Evolutionary conservation across 2,113 vertebrate genomes (phyloP).

Genomic region (Ardeotis arabs): DNA sequence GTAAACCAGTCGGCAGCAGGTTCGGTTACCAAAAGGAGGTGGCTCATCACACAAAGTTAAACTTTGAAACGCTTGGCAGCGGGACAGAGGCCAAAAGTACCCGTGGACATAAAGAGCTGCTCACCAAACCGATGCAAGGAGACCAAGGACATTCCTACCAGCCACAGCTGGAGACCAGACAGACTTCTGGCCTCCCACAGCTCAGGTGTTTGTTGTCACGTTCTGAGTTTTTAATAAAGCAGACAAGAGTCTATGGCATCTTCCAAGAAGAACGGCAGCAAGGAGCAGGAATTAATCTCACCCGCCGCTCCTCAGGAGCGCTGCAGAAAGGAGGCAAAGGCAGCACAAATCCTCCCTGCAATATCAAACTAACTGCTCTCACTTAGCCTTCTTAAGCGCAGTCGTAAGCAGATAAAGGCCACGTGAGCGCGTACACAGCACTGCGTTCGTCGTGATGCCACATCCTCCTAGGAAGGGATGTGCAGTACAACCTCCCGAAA

Average conservation of each 20-base stretch:
- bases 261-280: background rate
- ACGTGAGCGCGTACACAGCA: fast-evolving
- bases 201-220: background rate
- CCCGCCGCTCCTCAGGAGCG: fast-evolving
- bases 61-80: background rate
- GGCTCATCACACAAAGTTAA: background rate
- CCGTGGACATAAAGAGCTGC: background rate
- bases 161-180: background rate
- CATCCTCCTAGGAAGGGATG: background rate
- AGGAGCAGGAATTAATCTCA: background rate
- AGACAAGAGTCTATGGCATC: background rate
- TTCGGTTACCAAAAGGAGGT: background rate
- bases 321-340: background rate
- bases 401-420: background rate
- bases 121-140: background rate
- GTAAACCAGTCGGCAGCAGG: background rate
- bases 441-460: background rate
- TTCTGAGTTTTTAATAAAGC: background rate
- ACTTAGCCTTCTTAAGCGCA: background rate
- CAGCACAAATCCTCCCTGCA: background rate
- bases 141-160: background rate
- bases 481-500: background rate
- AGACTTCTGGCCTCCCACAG: background rate
- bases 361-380: background rate
- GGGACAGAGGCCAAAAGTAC: background rate